A percentile compares a stretch with the other conserved stretches of the same genome.
Conservation (phyloP, 1,140 invertebrate species). For the Caenorhabditis latens region DNA sequence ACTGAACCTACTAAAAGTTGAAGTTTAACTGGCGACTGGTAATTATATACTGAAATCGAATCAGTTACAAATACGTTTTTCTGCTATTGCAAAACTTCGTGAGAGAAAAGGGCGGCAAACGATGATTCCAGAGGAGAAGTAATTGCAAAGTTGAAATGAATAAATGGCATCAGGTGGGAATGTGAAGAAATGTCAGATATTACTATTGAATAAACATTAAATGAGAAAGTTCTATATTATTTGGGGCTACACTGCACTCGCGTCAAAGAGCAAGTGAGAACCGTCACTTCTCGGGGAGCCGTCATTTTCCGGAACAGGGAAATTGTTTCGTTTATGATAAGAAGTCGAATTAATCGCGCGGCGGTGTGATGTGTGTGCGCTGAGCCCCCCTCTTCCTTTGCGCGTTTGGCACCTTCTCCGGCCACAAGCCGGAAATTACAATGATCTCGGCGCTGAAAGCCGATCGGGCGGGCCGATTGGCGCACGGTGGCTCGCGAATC, state of each 20-base stretch:
- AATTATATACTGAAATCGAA: constrained; percentile 50
- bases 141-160: constrained; percentile 46
- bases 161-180: constrained; percentile 11
- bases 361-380: constrained; percentile 13
- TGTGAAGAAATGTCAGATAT: background rate
- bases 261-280: constrained; percentile 35
- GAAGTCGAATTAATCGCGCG: constrained; percentile 44
- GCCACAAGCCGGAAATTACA: constrained; percentile 44
- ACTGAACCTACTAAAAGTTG: constrained; percentile 3
- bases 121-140: constrained; percentile 13
- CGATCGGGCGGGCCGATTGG: constrained; percentile 4
- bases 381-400: background rate
- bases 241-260: background rate
- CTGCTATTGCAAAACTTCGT: background rate
- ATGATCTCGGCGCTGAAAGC: constrained; percentile 21
- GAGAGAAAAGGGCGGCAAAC: background rate
- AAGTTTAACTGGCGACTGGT: background rate
- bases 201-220: constrained; percentile 6
- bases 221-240: background rate
- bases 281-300: constrained; percentile 26
- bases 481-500: constrained; percentile 6
- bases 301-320: constrained; percentile 53
- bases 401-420: constrained; percentile 49
- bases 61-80: constrained; percentile 3
- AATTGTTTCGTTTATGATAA: constrained; percentile 57